Percentiles rank a stretch among this genome's conserved stretches.
Evolutionary conservation across 2,797 vertebrate species (phyloP).

Genomic region (Aulostomus chinensis): DNA sequence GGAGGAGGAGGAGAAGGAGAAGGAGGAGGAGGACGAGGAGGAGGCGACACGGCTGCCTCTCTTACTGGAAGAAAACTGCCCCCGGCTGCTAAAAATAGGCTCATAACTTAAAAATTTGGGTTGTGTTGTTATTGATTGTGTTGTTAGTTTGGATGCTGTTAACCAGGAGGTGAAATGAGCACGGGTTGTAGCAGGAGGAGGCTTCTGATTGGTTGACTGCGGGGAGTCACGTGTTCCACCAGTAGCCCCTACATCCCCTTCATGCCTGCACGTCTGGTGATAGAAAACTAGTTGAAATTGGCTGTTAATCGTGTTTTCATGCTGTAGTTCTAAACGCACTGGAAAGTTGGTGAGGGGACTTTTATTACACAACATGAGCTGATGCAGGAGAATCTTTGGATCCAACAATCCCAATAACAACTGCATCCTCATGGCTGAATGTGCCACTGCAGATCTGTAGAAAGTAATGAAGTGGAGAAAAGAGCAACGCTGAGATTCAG

Average conservation of each 20-base stretch:
- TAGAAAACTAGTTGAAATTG: slow-evolving; percentile 16
- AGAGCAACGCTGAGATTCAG: slow-evolving; percentile 18
- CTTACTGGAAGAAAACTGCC: slow-evolving; percentile 12
- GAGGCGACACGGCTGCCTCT: slow-evolving; percentile 7
- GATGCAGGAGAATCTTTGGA: neutral
- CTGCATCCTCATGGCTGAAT: neutral
- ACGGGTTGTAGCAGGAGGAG: slow-evolving; percentile 48
- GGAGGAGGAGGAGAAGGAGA: slow-evolving; percentile 23
- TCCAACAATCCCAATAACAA: slow-evolving; percentile 9
- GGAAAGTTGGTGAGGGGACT: no score
- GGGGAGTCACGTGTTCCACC: slow-evolving; percentile 76
- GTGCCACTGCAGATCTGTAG: neutral
- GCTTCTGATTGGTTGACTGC: slow-evolving; percentile 72
- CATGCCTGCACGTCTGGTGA: slow-evolving; percentile 38
- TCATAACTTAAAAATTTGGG: slow-evolving; percentile 1
- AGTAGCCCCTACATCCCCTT: slow-evolving; percentile 43
- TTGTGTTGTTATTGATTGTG: slow-evolving; percentile 33
- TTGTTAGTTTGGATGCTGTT: slow-evolving; percentile 51
- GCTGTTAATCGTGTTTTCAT: slow-evolving; percentile 8
- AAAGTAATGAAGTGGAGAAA: slow-evolving; percentile 32
- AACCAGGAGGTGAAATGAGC: slow-evolving; percentile 58
- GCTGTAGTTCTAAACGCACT: no score
- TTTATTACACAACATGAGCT: no score
- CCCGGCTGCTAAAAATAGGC: neutral
- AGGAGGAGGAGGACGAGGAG: slow-evolving; percentile 28